Evolutionary conservation across 35 echinoderm and acorn worm genomes (phyloP), one percentile per base, ranked within the genome.

Genomic region (Acanthaster planci): DNA sequence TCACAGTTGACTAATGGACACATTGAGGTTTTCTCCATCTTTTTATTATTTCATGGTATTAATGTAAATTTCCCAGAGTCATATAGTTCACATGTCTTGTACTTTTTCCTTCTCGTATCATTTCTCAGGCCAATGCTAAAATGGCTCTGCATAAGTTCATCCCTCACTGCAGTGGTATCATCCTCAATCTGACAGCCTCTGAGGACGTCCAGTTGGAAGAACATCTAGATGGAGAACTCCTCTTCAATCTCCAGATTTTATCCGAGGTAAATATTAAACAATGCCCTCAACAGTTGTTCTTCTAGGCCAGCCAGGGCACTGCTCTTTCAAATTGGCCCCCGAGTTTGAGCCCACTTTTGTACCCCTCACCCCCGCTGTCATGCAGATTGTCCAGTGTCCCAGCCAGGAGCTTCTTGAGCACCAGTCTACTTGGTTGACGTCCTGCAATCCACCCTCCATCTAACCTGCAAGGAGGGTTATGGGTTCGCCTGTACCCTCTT

Each of bases 381-480:
- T 78, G 31, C 51, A 99, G 96, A 82, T 99, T 89, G 86, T 90
- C 21, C 76, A 83, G 16, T 80, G 59, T 18, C 54, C 92, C 22
- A 89, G 84, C 72, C 78, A 94, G n/a, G 89, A 52, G 17, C 35
- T 99, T n/a, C 56, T 99, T 18, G 59, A 76, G 7, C 94, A 94
- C 80, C 90, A 91, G 42, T 89, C 88, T 38, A 82, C 57, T 37
- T 99, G 54, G 86, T 89, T 10, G 23, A 86, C 5, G 96, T 99
- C 32, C 68, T 99, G 54, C 85, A 86, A 7, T 55, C 89, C 8
- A 99, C 92, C 34, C 80, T 99, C 38, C 96, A 99, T 83, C 39
- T 94, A 19, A 92, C 92, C 34, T 99, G 92, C 40, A 94, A 94
- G 44, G 52, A 87, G 47, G 96, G 96, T 67, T 99, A 99, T 72